These are phyloP conservation scores for Bombus fervidus DNA, from an alignment of 1,140 invertebrate species.

Conservation along the genomic window DNA sequence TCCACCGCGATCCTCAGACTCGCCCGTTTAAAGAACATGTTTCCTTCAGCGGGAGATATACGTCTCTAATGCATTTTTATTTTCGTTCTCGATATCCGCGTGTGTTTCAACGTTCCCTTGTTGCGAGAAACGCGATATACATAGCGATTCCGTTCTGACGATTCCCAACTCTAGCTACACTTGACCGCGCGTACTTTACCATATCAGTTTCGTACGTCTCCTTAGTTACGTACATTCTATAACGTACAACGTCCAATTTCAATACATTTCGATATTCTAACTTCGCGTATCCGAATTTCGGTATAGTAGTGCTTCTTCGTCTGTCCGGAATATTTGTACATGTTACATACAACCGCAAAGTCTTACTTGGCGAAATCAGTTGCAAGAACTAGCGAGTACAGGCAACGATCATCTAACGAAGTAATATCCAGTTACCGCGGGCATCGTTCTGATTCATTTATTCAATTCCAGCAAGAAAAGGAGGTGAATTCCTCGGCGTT, in stretches of 20 bases:
- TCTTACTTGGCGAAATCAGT: too few species aligned
- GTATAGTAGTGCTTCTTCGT: background rate
- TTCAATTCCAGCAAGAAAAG: background rate
- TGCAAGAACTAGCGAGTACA: too few species aligned
- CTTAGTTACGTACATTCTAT: background rate
- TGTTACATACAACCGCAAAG: too few species aligned
- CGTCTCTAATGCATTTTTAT: conserved; percentile 37
- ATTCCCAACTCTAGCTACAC: background rate
- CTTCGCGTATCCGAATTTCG: background rate
- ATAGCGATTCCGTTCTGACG: conserved; percentile 10
- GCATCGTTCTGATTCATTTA: background rate
- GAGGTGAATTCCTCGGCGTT: background rate
- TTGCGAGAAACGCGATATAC: conserved; percentile 10
- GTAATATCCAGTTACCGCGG: background rate
- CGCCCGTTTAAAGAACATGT: background rate
- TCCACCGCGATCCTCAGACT: background rate
- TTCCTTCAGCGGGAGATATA: background rate
- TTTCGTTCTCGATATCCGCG: background rate
- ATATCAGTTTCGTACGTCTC: conserved; percentile 1
- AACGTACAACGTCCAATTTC: background rate
- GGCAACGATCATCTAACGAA: too few species aligned
- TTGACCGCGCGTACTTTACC: conserved; percentile 25
- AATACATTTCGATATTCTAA: background rate
- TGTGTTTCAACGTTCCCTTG: background rate
- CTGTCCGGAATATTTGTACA: too few species aligned